Base-by-base conservation (phyloP, 2,888 invertebrate genomes). In the Eupithecia dodoneata region DNA sequence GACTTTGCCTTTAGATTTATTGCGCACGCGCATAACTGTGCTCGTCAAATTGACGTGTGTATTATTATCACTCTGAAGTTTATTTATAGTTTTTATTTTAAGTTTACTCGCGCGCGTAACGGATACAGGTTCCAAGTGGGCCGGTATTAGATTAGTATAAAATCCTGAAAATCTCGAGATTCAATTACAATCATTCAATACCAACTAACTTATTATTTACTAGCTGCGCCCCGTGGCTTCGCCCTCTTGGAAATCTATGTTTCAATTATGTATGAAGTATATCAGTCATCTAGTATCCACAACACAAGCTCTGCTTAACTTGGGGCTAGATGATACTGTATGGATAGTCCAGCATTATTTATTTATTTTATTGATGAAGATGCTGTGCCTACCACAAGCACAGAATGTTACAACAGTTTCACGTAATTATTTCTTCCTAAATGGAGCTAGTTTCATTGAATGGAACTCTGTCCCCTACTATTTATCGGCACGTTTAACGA, bases 401-500 rank as follows among this genome's bases (percentile, higher is more conserved):
- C 67, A n/a, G 3, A 45, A 69, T 42, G 13, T 4, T 44, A 9
- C 44, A 69, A 7, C n/a, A 69, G 44, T 45, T 69, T 49, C 70
- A 45, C 18, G 70, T 70, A 70, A 70, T 18, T 18, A 18, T 18
- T 70, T 12, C 12, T 30, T 30, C 45, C 0, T 30, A 45, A 70
- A 18, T 70, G 70, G 66, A 65, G 15, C 18, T 47, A 59, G 67
- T 72, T 44, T 72, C 52, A 66, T 30, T 75, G 44, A 42, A 69
- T 71, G 41, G 74, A 47, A 70, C 72, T 73, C 67, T 72, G 67
- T 67, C 9, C 15, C n/a, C 52, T 63, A 55, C 72, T 44, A 69
- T 76, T 80, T 80, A 79, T 81, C 72, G 73, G 73, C 65, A 78
- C 69, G 47, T 59, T 80, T 80, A 73, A 81, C 81, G 76, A 80